Evolutionary conservation across 2,113 vertebrate genomes (phyloP), one percentile per base, ranked within the genome.

Genomic region (Mesoclemmys tuberculata): DNA sequence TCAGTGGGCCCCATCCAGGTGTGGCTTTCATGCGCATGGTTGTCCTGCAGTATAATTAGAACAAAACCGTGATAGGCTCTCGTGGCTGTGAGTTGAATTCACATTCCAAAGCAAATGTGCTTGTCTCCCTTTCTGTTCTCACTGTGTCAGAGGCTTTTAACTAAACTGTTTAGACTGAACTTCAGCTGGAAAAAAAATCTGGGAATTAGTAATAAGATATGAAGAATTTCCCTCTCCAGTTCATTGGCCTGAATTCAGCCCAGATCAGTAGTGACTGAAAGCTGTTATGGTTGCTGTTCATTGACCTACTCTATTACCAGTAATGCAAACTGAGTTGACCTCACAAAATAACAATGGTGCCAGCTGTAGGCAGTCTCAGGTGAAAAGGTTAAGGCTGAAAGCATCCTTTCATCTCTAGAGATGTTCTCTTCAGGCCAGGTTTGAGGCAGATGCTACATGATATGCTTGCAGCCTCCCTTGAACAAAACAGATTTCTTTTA

Each of bases 261-360:
- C 61, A 7, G 4, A 48, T 3, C 91, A 31, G 3, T 68, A 68
- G 61, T 21, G 61, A 68, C 35, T 68, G 38, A 44, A 96, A 64
- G 86, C 46, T 49, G 52, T 74, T 93, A 26, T n/a, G 3, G 61
- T 77, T 41, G n/a, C 13, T 80, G 3, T 82, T 88, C 31, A 51
- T 10, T 92, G 44, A 48, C 84, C 80, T 93, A 9, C 1, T 2
- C 13, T 3, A 4, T 12, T 14, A 26, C n/a, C 51, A 58, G 12
- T 71, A 44, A 68, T 10, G 61, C 14, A 24, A 87, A 31, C 8
- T 0, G 0, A 64, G 31, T 87, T 41, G 56, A 9, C 54, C 5
- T 21, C 55, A 35, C 7, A 16, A 87, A 81, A 16, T 0, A 2
- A 38, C 74, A 31, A n/a, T 21, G 61, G 35, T n/a, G 61, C 61